A percentile compares a stretch with the other conserved stretches of the same genome.
phyloP scores from a whole-genome alignment of 2,797 vertebrate genomes.

The Tachyglossus aculeatus region DNA sequence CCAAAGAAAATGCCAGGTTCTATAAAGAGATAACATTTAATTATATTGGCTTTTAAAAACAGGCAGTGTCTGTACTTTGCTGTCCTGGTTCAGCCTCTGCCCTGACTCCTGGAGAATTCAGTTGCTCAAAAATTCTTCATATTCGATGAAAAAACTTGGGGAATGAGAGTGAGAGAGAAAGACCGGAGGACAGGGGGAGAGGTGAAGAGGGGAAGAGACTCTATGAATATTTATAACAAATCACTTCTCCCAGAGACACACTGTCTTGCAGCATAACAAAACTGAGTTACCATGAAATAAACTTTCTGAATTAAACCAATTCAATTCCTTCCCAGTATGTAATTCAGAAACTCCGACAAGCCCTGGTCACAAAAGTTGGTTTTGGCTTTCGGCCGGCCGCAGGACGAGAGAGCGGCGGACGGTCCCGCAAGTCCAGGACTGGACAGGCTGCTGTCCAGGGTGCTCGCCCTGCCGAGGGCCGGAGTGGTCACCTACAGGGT shows the following conservation, averaged over 20 bases:
- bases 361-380: conserved; percentile 81
- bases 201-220: conserved; percentile 55
- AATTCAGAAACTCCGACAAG: conserved; percentile 84
- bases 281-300: conserved; percentile 84
- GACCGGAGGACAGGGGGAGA: conserved; percentile 57
- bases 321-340: conserved; percentile 83
- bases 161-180: conserved; percentile 56
- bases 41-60: no score
- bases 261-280: conserved; percentile 81
- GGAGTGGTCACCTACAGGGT: no score
- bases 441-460: no score
- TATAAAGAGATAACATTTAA: no score
- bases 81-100: no score
- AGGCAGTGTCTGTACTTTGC: no score
- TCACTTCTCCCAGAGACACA: conserved; percentile 77
- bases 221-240: conserved; percentile 82
- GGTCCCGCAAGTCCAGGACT: no score
- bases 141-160: conserved; percentile 45
- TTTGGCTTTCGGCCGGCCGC: conserved; percentile 81
- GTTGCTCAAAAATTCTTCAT: no score
- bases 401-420: no score
- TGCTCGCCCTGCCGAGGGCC: no score
- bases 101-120: no score
- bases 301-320: conserved; percentile 87
- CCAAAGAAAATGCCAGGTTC: no score